Percentiles rank a stretch among this genome's conserved stretches.
phyloP scores from a whole-genome alignment of 2,888 invertebrate genomes.

The Apotomis betuletana region DNA sequence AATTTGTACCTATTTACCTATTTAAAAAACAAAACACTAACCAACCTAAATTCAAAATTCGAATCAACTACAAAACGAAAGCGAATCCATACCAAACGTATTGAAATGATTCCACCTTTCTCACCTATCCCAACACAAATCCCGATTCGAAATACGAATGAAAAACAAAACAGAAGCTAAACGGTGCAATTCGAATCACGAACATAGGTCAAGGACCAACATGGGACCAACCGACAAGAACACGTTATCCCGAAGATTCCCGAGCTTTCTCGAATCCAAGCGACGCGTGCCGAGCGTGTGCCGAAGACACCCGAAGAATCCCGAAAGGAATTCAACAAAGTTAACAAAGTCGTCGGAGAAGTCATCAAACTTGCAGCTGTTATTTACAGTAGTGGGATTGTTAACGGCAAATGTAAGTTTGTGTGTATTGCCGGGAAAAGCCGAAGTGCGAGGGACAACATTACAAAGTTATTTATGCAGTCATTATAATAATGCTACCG shows the following conservation, averaged over 20 bases:
- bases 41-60: neutral
- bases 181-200: conserved; percentile 40
- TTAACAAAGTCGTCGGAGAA: conserved; percentile 3
- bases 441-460: conserved; percentile 29
- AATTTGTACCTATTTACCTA: no score
- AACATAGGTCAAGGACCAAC: conserved; percentile 41
- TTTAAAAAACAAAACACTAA: neutral
- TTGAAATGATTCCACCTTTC: no score
- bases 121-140: neutral
- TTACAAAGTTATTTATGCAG: conserved; percentile 31
- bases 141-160: neutral
- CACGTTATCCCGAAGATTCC: conserved; percentile 29
- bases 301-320: conserved; percentile 4
- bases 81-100: no score
- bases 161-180: conserved; percentile 29
- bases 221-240: conserved; percentile 33
- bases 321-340: conserved; percentile 22
- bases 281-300: conserved; percentile 5
- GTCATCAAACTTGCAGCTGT: neutral
- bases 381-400: neutral
- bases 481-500: conserved; percentile 20
- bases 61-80: no score
- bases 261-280: conserved; percentile 20
- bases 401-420: conserved; percentile 17
- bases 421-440: conserved; percentile 8